phyloP scores from a whole-genome alignment of 2,797 vertebrate species.

The Tenualosa thibaudeaui region DNA sequence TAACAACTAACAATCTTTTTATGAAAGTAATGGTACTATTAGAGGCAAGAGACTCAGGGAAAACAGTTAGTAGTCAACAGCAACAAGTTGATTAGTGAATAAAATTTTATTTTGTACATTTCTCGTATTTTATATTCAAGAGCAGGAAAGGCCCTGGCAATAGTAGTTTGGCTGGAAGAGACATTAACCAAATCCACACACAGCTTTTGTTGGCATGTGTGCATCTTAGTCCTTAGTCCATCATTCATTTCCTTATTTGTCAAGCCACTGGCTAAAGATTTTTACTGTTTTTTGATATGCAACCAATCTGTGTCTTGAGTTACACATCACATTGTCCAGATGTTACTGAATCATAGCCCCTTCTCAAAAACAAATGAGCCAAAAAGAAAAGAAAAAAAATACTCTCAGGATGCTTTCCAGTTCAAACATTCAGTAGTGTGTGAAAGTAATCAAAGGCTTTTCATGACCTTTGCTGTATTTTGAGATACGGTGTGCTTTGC shows the following conservation, averaged over 20 bases:
- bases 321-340: slow-evolving; percentile 3
- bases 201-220: neutral
- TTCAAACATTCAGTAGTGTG: neutral
- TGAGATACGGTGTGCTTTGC: too few relatives aligned
- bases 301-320: neutral
- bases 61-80: too few relatives aligned
- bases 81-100: too few relatives aligned
- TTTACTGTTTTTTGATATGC: neutral
- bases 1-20: too few relatives aligned
- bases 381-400: neutral
- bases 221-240: neutral
- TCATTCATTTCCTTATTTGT: neutral
- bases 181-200: neutral
- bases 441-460: neutral
- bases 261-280: neutral
- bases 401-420: neutral
- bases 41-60: too few relatives aligned
- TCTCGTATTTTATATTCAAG: too few relatives aligned
- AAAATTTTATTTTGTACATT: too few relatives aligned
- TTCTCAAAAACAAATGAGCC: neutral
- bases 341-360: neutral
- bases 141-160: too few relatives aligned
- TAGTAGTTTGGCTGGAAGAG: neutral
- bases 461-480: neutral
- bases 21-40: too few relatives aligned